Conservation (phyloP, 2,797 vertebrate species). For the Atherinosoma microstoma region DNA sequence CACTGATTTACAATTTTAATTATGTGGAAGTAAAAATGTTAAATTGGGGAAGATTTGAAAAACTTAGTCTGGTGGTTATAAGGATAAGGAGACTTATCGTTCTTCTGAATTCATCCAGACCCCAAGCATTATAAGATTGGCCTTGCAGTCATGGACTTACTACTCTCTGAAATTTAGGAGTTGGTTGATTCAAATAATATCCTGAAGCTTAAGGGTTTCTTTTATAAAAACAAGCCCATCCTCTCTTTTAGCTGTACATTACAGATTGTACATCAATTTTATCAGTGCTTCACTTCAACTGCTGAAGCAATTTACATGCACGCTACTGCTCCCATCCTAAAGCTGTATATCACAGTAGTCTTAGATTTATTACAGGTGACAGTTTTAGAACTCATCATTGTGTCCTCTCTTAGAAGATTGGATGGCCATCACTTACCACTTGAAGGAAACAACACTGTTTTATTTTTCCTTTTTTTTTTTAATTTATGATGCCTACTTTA, state of each 20-base stretch:
- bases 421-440: neutral
- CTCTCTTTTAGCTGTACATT: neutral
- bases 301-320: neutral
- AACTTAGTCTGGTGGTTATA: neutral
- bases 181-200: neutral
- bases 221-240: neutral
- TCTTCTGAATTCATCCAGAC: no score
- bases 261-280: neutral
- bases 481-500: neutral
- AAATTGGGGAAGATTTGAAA: neutral
- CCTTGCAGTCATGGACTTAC: neutral
- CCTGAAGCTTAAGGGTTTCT: neutral
- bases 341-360: neutral
- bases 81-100: neutral
- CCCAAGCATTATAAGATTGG: neutral
- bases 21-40: neutral
- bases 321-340: neutral
- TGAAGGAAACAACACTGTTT: neutral
- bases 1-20: neutral
- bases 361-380: neutral
- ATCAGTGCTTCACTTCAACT: neutral
- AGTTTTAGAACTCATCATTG: neutral
- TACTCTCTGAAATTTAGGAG: neutral
- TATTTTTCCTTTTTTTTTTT: neutral
- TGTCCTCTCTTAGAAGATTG: neutral